phyloP scores from a whole-genome alignment of 2,797 vertebrate genomes.

The Salmo trutta region DNA sequence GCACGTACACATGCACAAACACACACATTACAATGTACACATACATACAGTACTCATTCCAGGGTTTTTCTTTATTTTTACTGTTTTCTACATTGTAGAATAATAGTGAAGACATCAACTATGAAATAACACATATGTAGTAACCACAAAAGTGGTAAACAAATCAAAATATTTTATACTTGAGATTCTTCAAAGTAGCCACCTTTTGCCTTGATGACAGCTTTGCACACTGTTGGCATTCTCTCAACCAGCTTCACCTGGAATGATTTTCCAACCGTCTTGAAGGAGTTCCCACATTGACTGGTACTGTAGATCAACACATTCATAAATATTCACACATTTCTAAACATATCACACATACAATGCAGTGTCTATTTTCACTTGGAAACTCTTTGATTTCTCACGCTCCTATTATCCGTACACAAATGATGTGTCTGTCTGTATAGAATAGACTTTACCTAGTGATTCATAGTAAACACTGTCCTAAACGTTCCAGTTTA shows the following conservation, averaged over 20 bases:
- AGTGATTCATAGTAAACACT: not conserved
- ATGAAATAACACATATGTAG: too few species aligned
- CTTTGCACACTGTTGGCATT: too few species aligned
- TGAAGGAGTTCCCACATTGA: not conserved
- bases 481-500: not conserved
- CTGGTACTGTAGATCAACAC: not conserved
- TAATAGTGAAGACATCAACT: too few species aligned
- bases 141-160: too few species aligned
- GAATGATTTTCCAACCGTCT: too few species aligned
- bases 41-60: not conserved
- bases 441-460: not conserved
- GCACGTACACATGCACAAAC: not conserved
- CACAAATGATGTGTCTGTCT: not conserved
- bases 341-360: not conserved
- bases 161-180: too few species aligned
- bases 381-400: not conserved
- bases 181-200: too few species aligned
- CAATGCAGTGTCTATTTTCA: not conserved
- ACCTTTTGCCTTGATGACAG: too few species aligned
- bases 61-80: too few species aligned
- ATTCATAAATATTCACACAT: not conserved
- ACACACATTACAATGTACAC: not conserved
- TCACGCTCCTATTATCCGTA: not conserved
- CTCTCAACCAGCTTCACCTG: too few species aligned
- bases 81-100: too few species aligned